phyloP scores from a whole-genome alignment of 92 coral and sea anemone genomes.

The Paramuricea clavata region DNA sequence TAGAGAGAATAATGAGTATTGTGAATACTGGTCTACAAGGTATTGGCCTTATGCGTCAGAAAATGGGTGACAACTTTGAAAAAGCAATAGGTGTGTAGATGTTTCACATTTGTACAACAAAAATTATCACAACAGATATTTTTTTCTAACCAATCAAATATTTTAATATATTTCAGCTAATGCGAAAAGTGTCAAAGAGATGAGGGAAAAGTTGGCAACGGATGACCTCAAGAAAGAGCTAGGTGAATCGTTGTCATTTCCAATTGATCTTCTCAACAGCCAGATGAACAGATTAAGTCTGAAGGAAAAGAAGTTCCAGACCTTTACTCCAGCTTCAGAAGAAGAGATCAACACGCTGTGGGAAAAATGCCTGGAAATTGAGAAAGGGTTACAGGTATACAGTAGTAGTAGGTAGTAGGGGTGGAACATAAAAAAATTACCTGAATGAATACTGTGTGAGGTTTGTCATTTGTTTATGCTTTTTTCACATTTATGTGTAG shows the following conservation, averaged over 20 bases:
- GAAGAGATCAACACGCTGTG: not conserved
- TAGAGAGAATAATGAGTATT: slow-evolving; percentile 60
- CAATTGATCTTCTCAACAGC: slow-evolving; percentile 8
- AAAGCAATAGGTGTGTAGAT: not conserved
- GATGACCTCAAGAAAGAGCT: not conserved
- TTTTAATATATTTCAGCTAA: not conserved
- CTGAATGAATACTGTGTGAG: no score
- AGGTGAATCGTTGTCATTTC: not conserved
- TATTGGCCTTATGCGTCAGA: slow-evolving; percentile 53
- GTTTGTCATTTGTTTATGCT: not conserved
- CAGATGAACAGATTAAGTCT: slow-evolving; percentile 4
- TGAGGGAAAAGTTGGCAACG: not conserved
- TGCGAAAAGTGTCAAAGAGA: not conserved
- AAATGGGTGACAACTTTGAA: slow-evolving; percentile 40
- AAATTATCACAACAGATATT: not conserved
- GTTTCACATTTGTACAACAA: not conserved
- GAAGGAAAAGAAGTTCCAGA: not conserved
- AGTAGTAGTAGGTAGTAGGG: no score
- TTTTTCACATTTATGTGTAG: not conserved
- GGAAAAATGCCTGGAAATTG: slow-evolving; percentile 15
- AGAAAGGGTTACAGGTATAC: slow-evolving; percentile 4
- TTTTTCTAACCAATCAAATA: not conserved
- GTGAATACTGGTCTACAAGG: slow-evolving; percentile 58
- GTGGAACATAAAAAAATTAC: no score
- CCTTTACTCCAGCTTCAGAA: slow-evolving; percentile 10